phyloP scores from a whole-genome alignment of 2,113 vertebrate species.

The Tapirus terrestris region DNA sequence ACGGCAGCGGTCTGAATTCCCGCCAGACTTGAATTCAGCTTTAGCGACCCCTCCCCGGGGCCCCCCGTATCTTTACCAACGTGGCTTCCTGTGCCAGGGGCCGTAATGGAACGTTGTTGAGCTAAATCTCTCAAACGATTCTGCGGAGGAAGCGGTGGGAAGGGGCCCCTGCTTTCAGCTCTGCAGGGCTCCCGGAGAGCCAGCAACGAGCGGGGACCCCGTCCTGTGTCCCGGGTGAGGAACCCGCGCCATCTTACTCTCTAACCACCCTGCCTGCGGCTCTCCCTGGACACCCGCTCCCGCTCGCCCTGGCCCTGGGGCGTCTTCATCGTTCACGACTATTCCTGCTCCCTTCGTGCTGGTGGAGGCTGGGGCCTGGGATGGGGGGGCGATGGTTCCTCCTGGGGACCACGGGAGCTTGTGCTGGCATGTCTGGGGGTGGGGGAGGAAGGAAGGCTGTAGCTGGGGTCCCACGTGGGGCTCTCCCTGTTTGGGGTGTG shows the following conservation, averaged over 20 bases:
- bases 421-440: no score
- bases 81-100: neutral
- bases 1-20: neutral
- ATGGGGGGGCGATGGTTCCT: neutral
- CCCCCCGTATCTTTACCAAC: neutral
- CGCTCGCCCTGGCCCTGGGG: neutral
- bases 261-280: rapidly evolving
- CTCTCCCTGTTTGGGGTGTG: no score
- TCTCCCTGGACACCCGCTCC: neutral
- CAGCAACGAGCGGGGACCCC: neutral
- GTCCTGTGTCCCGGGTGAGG: neutral
- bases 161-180: neutral
- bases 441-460: neutral
- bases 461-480: neutral
- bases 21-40: no score
- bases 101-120: neutral
- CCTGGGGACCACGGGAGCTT: no score
- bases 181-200: neutral
- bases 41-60: neutral
- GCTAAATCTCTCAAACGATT: neutral
- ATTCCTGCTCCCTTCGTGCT: neutral
- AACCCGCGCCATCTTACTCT: neutral
- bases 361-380: rapidly evolving
- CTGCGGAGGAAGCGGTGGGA: neutral
- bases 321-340: neutral